Percentiles rank a stretch among this genome's conserved stretches.
phyloP scores from a whole-genome alignment of 1,140 invertebrate species.

The roundworm (Caenorhabditis elegans) region WBcel235 BX284603.4:2663501-2664000 shows the following conservation, averaged over 20 bases:
- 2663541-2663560: conserved; percentile 42
- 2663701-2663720: conserved; percentile 40
- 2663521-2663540: conserved; percentile 48
- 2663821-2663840: conserved; percentile 36
- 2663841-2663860: conserved; percentile 44
- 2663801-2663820: conserved; percentile 43
- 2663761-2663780: conserved; percentile 48
- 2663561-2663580: conserved; percentile 40
- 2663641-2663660: conserved; percentile 44
- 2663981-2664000: no score
- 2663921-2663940: no score
- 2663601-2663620: conserved; percentile 46
- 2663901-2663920: no score
- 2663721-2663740: conserved; percentile 39
- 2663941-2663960: no score
- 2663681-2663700: conserved; percentile 44
- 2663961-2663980: no score
- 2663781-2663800: conserved; percentile 40
- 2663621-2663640: background rate
- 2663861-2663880: background rate
- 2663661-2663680: conserved; percentile 45
- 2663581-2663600: conserved; percentile 42
- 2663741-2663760: conserved; percentile 47
- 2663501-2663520: conserved; percentile 35
- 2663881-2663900: no score